Evolutionary conservation across 1,140 invertebrate species (phyloP), one percentile per base, ranked within the genome.

Genomic region (Drosophila littoralis): DNA sequence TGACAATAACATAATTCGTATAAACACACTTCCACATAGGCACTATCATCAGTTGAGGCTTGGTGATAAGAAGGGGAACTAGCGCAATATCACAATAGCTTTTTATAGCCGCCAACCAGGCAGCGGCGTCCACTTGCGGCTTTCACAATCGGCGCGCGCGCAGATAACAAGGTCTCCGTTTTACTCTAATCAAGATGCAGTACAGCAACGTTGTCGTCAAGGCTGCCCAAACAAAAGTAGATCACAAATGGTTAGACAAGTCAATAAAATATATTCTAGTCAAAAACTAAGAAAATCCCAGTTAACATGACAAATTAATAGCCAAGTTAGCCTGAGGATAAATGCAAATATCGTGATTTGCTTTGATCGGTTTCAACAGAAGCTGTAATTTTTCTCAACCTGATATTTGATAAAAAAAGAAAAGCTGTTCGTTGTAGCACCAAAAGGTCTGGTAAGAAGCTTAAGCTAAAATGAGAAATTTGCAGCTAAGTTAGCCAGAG

Each of bases 21-120:
- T 54, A 40, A 22, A 28, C 38, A 38, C n/a, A 15, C 12, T 35
- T 2, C 13, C 42, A 45, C 13, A 45, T 15, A 28, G 22, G 4
- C 38, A 50, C 46, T 32, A 22, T 7, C 46, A 50, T 32, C 46
- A 52, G 33, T 17, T 63, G 45, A 42, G 58, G 22, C 35, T 22
- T 12, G 50, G 55, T 74, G 82, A 85, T 85, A 85, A 88, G 70
- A 51, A 28, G 51, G 46, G 54, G 59, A 79, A 86, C 75, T 88
- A 78, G 79, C 75, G 85, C 83, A 81, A 82, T 85, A 85, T 77
- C 83, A 86, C 61, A 57, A 63, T 43, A 40, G 75, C 83, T 85
- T 85, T 81, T 85, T 81, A 86, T 86, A 85, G 82, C 33, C 64
- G 79, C 70, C 82, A 85, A 85, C 86, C 80, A 59, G 71, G 71